These are phyloP conservation scores for Brotula barbata DNA, from an alignment of 2,797 vertebrate species.

Conservation along the genomic window DNA sequence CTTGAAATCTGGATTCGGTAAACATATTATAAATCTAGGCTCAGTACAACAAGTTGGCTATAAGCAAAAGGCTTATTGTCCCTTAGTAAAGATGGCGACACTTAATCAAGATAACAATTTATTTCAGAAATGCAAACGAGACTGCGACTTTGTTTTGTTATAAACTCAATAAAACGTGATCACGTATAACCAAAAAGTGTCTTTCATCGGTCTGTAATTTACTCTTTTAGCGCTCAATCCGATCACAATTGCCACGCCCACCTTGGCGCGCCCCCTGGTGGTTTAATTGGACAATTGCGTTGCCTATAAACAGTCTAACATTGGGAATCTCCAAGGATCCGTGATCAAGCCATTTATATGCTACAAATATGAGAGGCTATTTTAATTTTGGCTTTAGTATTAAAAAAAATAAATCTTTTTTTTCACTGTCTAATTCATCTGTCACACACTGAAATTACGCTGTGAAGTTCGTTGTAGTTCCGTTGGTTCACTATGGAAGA, in stretches of 20 bases:
- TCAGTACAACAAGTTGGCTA: constrained; percentile 59
- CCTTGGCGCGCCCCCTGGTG: constrained; percentile 55
- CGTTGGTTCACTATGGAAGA: too few species aligned
- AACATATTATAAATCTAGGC: constrained; percentile 23
- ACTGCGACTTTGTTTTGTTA: constrained; percentile 10
- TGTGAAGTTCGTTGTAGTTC: too few species aligned
- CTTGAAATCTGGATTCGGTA: not conserved
- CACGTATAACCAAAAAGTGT: constrained; percentile 10
- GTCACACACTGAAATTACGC: too few species aligned
- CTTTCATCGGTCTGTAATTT: constrained; percentile 15
- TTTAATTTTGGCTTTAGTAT: too few species aligned
- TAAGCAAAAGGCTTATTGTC: constrained; percentile 73
- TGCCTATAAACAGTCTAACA: too few species aligned
- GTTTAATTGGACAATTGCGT: not conserved
- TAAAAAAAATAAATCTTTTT: too few species aligned
- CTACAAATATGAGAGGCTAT: too few species aligned
- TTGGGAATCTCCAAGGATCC: too few species aligned
- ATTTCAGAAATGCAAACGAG: constrained; percentile 32
- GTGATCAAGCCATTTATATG: too few species aligned
- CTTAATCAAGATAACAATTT: constrained; percentile 16
- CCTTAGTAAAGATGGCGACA: constrained; percentile 82
- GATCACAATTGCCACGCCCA: constrained; percentile 62
- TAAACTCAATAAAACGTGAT: not conserved
- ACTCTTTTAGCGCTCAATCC: constrained; percentile 21
- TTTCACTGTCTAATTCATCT: too few species aligned